phyloP scores from a whole-genome alignment of 2,797 vertebrate genomes.

The Rhynchonycteris naso region DNA sequence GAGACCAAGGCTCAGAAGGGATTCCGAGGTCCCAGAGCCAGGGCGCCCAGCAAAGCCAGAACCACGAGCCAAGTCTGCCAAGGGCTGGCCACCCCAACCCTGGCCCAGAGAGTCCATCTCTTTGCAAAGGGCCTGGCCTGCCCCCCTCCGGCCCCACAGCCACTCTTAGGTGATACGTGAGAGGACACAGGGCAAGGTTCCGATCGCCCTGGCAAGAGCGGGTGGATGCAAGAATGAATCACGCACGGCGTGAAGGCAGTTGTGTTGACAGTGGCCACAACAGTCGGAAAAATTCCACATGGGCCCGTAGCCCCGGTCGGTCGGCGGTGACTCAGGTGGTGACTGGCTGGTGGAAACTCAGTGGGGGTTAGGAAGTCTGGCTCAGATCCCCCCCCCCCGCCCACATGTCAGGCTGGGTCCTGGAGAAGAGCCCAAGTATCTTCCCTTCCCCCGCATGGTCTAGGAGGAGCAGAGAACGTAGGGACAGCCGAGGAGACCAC shows the following conservation, averaged over 20 bases:
- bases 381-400: not conserved
- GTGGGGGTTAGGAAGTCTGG: not conserved
- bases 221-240: accelerated
- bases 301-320: not conserved
- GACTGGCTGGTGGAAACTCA: not conserved
- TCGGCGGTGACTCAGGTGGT: not conserved
- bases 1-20: not conserved
- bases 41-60: not conserved
- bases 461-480: not conserved
- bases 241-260: accelerated
- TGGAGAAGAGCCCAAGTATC: not conserved
- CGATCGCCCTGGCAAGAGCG: accelerated
- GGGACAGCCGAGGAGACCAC: accelerated
- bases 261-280: accelerated
- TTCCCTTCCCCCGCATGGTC: not conserved
- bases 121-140: accelerated
- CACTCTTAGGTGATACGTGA: accelerated
- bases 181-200: accelerated
- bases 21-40: not conserved
- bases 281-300: not conserved
- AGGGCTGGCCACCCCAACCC: accelerated
- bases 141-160: not conserved
- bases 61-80: accelerated
- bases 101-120: not conserved
- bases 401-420: not conserved